Evolutionary conservation across 2,888 invertebrate genomes (phyloP).

Genomic region (Microchrysa polita): DNA sequence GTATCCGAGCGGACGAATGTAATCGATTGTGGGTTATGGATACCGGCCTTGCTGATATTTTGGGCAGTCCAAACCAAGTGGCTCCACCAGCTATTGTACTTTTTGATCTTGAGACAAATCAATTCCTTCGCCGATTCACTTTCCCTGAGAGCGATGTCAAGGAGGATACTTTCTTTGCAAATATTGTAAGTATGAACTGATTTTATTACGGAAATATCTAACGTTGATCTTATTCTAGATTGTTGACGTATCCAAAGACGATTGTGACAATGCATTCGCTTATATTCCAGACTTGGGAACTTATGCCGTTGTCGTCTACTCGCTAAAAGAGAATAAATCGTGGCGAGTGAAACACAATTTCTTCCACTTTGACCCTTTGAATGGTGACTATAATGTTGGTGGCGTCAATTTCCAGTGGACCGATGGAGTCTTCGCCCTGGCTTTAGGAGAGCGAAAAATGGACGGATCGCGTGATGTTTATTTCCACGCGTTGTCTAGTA

Average conservation of each 20-base stretch:
- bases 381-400: slow-evolving; percentile 79
- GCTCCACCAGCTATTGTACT: slow-evolving; percentile 73
- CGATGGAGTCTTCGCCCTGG: slow-evolving; percentile 82
- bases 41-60: slow-evolving; percentile 79
- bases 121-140: slow-evolving; percentile 73
- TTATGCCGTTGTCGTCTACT: slow-evolving; percentile 82
- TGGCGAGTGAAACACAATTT: slow-evolving; percentile 84
- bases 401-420: slow-evolving; percentile 88
- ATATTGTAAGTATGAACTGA: slow-evolving; percentile 74
- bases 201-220: neutral
- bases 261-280: slow-evolving; percentile 79
- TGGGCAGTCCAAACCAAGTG: slow-evolving; percentile 72
- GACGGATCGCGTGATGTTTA: slow-evolving; percentile 75
- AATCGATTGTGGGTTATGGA: slow-evolving; percentile 86
- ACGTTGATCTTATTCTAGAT: slow-evolving; percentile 64
- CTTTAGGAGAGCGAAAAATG: slow-evolving; percentile 70
- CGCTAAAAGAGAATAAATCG: slow-evolving; percentile 75
- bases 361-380: slow-evolving; percentile 84
- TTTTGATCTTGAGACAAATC: slow-evolving; percentile 80
- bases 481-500: slow-evolving; percentile 84
- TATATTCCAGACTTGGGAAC: slow-evolving; percentile 82
- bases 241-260: slow-evolving; percentile 74
- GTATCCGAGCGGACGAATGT: slow-evolving; percentile 78
- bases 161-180: slow-evolving; percentile 82
- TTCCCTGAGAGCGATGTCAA: slow-evolving; percentile 75